Base-by-base conservation (phyloP, 2,797 vertebrate genomes). In the Eupleurogrammus muticus region DNA sequence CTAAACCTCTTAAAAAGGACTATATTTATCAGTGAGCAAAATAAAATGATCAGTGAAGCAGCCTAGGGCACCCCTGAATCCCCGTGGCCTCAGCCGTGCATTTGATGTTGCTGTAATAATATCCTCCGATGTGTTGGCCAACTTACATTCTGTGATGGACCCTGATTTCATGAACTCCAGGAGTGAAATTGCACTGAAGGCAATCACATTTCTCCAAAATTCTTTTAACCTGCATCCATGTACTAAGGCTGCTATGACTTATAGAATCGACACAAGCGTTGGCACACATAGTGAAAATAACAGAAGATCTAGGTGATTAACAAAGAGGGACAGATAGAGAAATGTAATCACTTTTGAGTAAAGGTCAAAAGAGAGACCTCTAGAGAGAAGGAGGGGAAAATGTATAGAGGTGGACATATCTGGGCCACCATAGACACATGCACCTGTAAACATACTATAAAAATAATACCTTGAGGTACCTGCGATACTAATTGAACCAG, bases 391-490 rank as follows among this genome's bases (percentile, higher is more conserved):
- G 40, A 28, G 32, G 46, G 79, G 44, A 78, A 74, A 67, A 79
- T n/a, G 65, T 77, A 20, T 69, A 85, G 46, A 69, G 59, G 62
- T 60, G 58, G 80, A 88, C 74, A 38, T 77, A 85, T 78, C 72
- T 87, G 82, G 83, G 83, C 68, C 88, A 85, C 35, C 34, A 5
- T 73, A 61, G 66, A 76, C 38, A 60, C 56, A 57, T 32, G 48
- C 49, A 63, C 68, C 77, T 75, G 61, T 66, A 81, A 75, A 86
- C 64, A 80, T 36, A 53, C 60, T 48, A 56, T 59, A 76, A 54
- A 64, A 75, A 77, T 70, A 75, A 77, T 70, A 87, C 73, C 77
- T 83, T 69, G 63, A 80, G 86, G 86, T 88, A 73, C 80, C 28
- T 28, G 50, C 66, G 51, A 65, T 61, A 72, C 65, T 80, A 79